Percentiles rank a stretch among this genome's conserved stretches.
Conservation (phyloP, 2,888 invertebrate genomes). For the Nemapogon koenigi region DNA sequence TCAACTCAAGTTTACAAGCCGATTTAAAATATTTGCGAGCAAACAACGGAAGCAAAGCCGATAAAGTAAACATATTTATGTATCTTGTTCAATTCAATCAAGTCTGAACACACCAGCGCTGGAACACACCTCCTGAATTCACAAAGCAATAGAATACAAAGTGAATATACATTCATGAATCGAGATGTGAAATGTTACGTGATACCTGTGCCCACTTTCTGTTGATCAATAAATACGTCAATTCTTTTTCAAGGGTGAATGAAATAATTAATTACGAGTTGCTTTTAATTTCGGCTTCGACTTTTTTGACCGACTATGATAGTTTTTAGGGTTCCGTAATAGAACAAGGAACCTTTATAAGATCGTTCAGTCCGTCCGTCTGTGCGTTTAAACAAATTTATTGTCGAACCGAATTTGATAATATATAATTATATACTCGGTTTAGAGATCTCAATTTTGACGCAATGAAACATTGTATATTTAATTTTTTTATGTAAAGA, state of each 20-base stretch:
- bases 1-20: no score
- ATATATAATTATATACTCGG: no score
- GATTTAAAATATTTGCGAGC: no score
- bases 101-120: no score
- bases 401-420: no score
- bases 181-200: constrained; percentile 6
- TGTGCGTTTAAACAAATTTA: no score
- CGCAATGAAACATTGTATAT: constrained; percentile 1
- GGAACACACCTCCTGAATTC: constrained; percentile 6
- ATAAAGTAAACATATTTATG: constrained; percentile 4
- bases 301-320: background rate
- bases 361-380: no score
- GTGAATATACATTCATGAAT: constrained; percentile 7
- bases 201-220: background rate
- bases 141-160: constrained; percentile 5
- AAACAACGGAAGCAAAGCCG: background rate
- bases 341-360: no score
- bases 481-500: constrained; percentile 5
- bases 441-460: no score
- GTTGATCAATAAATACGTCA: background rate
- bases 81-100: constrained; percentile 5
- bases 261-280: background rate
- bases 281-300: background rate
- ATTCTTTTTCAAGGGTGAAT: background rate
- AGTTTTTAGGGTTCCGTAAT: no score